Evolutionary conservation across 2,888 invertebrate species (phyloP), one percentile per base, ranked within the genome.

Genomic region (Melinaea marsaeus): DNA sequence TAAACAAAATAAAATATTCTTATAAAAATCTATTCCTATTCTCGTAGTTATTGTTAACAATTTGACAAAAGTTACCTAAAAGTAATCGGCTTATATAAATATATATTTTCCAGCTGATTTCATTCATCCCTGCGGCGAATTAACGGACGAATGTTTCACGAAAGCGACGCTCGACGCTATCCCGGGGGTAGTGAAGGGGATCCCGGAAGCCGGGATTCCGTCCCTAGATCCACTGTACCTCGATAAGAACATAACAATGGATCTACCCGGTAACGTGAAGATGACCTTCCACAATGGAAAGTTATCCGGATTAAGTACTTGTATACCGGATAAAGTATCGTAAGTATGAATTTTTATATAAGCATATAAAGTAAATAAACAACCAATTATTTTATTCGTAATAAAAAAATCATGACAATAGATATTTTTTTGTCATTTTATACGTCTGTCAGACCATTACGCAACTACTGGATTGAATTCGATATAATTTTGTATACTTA

Each of bases 201-300:
- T 89, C 72, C 88, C 88, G 0, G 90, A 88, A 35, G 89, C 88
- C 1, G 81, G 78, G 5, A 87, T 90, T 45, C 90, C 90, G 0
- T 65, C 86, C 0, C 72, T 90, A 22, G 90, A 90, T 60, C 90
- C 90, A 0, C 67, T 90, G 1, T 69, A 77, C 67, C 75, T 90
- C 70, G 89, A 89, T 48, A 82, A 72, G 68, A 89, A 90, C 71
- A 85, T 90, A 67, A 88, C 86, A 56, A 88, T 90, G 73, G 78
- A 80, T 4, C 77, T 90, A 0, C 90, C 90, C 0, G 90, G 90
- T 6, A 88, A 89, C 63, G 74, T 90, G 56, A 85, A 81, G 74
- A 86, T 90, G 86, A 89, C 89, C 34, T 90, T 90, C 75, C 88
- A 89, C 60, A 87, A 90, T 58, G 89, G 89, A 0, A 86, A 82